Base-by-base conservation (phyloP, 2,113 vertebrate genomes). In the Bucco capensis region DNA sequence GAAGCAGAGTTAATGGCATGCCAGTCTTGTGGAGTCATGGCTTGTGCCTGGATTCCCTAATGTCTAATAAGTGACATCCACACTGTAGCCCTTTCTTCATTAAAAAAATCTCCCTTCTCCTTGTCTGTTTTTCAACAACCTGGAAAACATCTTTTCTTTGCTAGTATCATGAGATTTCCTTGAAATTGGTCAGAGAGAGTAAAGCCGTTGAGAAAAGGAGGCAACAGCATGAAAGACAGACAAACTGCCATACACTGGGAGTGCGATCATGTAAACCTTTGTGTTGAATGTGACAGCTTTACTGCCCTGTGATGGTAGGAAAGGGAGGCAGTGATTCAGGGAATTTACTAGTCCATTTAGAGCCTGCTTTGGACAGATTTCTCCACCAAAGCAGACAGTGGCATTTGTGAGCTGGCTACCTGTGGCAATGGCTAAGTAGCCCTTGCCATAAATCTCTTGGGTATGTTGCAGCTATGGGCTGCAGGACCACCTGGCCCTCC, bases 191-290 rank as follows among this genome's bases (percentile, higher is more conserved):
- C 69, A 77, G 50, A 44, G 33, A 14, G 3, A 15, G 8, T 49
- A 44, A 67, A 88, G 14, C 16, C 17, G 6, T 8, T 71, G 40
- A 30, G 57, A 75, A 67, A 67, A 91, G 31, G 19, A 78, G 47
- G 42, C 30, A 57, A 40, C 2, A 8, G 33, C 44, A 28, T 23
- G 28, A 21, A 60, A 40, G 35, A 2, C 24, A 73, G 37, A 30
- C 22, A 40, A 44, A 23, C 11, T 56, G 28, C 9, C 54, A 24
- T 9, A 6, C 13, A 7, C 1, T 1, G 3, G 11, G 5, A 30
- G 35, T 54, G n/a, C 1, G 15, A 30, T 51, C 42, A 11, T 9
- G 18, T 16, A 33, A 57, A 31, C 5, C 13, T 49, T 56, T 30
- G 19, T 54, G 28, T 18, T 67, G 49, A 38, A 14, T 0, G 2